Conservation (phyloP, 2,888 invertebrate species). For the Ypsolopha scabrella region DNA sequence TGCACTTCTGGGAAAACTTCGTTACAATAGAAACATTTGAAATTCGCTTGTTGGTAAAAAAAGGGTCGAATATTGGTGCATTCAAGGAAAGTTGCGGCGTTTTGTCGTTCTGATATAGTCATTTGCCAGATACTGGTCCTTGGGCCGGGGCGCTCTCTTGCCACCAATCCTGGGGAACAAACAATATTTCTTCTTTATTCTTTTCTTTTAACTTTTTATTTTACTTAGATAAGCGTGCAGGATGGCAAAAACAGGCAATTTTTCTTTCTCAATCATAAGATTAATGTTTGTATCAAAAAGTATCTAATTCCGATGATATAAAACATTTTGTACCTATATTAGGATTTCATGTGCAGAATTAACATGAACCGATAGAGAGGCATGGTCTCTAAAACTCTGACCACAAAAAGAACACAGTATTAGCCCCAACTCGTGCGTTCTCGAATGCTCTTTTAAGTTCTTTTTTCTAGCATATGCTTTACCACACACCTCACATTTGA, state of each 20-base stretch:
- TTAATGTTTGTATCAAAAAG: too few species aligned
- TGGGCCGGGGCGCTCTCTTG: slow-evolving; percentile 29
- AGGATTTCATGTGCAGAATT: slow-evolving; percentile 17
- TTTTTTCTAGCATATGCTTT: slow-evolving; percentile 48
- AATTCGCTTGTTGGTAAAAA: slow-evolving; percentile 57
- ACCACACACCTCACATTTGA: slow-evolving; percentile 54
- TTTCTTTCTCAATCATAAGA: too few species aligned
- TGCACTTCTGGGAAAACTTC: slow-evolving; percentile 52
- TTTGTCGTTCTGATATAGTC: slow-evolving; percentile 55
- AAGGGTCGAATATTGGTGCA: slow-evolving; percentile 51
- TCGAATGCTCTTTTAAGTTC: slow-evolving; percentile 35
- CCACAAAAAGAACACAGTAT: slow-evolving; percentile 26
- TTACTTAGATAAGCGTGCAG: too few species aligned
- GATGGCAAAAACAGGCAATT: too few species aligned
- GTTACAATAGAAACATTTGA: slow-evolving; percentile 58
- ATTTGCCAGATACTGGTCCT: slow-evolving; percentile 60
- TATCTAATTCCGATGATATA: too few species aligned
- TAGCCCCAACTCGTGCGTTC: slow-evolving; percentile 22
- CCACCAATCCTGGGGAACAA: slow-evolving; percentile 22
- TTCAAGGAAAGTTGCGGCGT: slow-evolving; percentile 54
- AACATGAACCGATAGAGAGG: slow-evolving; percentile 22
- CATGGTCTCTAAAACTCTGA: slow-evolving; percentile 21
- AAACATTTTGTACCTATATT: not conserved
- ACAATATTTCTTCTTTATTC: not conserved
- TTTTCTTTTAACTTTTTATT: not conserved